Conservation (phyloP, 2,113 vertebrate species). For the Silurus asotus region DNA sequence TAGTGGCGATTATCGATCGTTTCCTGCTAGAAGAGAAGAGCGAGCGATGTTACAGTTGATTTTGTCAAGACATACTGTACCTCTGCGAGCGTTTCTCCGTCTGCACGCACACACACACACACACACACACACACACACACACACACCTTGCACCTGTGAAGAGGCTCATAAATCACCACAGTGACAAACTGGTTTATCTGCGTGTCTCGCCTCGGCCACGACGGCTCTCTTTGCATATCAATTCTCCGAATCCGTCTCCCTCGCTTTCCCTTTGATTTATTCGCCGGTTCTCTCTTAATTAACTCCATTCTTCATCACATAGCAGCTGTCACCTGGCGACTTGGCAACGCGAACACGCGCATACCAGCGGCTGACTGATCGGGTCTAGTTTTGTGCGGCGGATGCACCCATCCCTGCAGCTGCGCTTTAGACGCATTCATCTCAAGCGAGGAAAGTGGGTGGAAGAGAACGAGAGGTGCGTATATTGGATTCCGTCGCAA, state of each 20-base stretch:
- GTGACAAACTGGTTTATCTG: constrained; percentile 59
- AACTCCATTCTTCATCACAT: constrained; percentile 36
- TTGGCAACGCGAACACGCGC: constrained; percentile 21
- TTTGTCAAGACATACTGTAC: constrained; percentile 17
- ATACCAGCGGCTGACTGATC: constrained; percentile 3
- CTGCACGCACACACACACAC: constrained; percentile 27
- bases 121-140: constrained; percentile 15
- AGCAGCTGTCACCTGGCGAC: constrained; percentile 33
- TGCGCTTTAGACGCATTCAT: background rate
- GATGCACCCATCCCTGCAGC: background rate
- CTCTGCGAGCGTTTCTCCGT: constrained; percentile 29
- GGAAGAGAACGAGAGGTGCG: background rate
- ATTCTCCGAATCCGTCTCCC: constrained; percentile 28
- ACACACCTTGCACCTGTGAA: constrained; percentile 41
- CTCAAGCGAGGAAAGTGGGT: background rate
- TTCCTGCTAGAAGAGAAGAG: background rate
- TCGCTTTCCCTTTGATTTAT: constrained; percentile 23
- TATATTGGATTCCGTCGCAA: background rate
- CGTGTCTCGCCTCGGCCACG: constrained; percentile 40
- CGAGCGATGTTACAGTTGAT: background rate
- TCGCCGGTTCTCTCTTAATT: constrained; percentile 16
- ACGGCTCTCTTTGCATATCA: constrained; percentile 55
- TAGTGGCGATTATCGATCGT: constrained; percentile 12
- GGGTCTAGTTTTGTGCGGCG: background rate
- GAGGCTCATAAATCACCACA: constrained; percentile 48